Conservation (phyloP, 1,140 invertebrate species). For the Brachionus koreanus region DNA sequence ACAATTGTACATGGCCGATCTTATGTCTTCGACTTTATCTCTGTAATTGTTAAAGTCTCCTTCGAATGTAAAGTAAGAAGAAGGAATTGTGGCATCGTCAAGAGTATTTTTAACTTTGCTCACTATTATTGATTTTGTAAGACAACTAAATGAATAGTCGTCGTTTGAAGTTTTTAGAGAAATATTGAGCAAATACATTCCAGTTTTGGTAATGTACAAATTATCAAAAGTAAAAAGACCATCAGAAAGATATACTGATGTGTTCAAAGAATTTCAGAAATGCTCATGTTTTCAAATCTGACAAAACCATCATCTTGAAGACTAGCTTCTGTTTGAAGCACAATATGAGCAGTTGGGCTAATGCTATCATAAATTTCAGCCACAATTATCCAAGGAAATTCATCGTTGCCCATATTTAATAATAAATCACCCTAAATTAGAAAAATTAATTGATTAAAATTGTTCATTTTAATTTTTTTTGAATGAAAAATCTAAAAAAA, state of each 20-base stretch:
- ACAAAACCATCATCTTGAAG: slow-evolving; percentile 18
- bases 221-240: neutral
- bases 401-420: neutral
- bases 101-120: neutral
- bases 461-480: neutral
- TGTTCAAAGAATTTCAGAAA: neutral
- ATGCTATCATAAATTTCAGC: neutral
- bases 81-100: neutral
- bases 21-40: slow-evolving; percentile 1
- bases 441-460: neutral
- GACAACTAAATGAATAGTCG: neutral
- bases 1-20: neutral
- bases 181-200: slow-evolving; percentile 1
- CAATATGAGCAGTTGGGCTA: neutral
- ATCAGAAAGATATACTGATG: neutral
- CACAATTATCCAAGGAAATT: slow-evolving; percentile 17
- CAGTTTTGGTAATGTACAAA: slow-evolving; percentile 29
- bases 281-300: slow-evolving; percentile 2
- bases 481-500: neutral
- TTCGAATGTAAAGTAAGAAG: neutral
- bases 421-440: neutral
- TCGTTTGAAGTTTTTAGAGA: neutral
- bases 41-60: neutral
- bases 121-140: slow-evolving; percentile 6
- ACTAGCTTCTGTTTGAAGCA: neutral